Evolutionary conservation across 2,113 vertebrate genomes (phyloP), one percentile per base, ranked within the genome.

Genomic region (Chinchilla lanigera): DNA sequence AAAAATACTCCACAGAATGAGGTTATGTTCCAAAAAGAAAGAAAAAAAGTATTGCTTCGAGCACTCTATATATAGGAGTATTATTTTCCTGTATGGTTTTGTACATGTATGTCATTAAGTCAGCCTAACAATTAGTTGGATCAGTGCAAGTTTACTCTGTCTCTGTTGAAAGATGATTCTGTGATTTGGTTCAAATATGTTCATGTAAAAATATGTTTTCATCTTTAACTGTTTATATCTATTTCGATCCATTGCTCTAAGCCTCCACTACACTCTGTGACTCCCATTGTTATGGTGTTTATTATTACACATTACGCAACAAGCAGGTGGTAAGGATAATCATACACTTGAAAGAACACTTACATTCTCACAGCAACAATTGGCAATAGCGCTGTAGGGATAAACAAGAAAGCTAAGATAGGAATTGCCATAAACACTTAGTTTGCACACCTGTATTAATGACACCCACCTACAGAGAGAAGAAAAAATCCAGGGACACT

Each of bases 1-100:
- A 91, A 97, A 94, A 97, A 96, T 94, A 95, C 26, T 87, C 54
- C 97, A 97, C 71, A 93, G 86, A 90, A 82, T 81, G 75, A 94
- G 84, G 90, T 96, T 96, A 94, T 61, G 92, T 93, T 96, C 94
- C 96, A 96, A 65, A 96, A 95, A 83, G 26, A 82, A 96, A 92
- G 82, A 47, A 93, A 86, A 96, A 85, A 86, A 92, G 19, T 19
- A 80, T 94, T 52, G 91, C 97, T 97, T 89, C 33, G 17, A 89
- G 97, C 97, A 90, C 47, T 91, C 75, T 65, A 38, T 93, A 71
- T 71, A 71, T 71, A 89, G 69, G 47, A 86, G 92, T 93, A 94
- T 85, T 93, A 85, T 94, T 96, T 95, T 94, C 30, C 90, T 93
- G 90, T 78, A 69, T 38, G 30, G 47, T 80, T 97, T 81, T 93